Evolutionary conservation across 1,140 invertebrate genomes (phyloP), one percentile per base, ranked within the genome.

Genomic region (Steinernema feltiae): DNA sequence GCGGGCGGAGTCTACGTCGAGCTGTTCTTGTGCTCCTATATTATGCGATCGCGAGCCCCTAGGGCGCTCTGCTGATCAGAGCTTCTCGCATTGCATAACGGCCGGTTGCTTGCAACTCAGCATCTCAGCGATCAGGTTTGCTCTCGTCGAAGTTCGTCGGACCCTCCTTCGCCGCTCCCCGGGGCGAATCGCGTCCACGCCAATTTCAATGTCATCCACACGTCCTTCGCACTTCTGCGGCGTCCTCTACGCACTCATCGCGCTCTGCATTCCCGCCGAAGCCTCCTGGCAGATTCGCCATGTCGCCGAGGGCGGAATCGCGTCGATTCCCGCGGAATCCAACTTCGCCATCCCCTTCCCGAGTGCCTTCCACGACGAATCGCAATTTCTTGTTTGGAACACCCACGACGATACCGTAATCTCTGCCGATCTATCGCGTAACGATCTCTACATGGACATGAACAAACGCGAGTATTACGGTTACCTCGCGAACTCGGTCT

Each of bases 201-300:
- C 32, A 48, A 73, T 73, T 31, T 48, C 48, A 71, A 71, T 27
- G 70, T 71, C 70, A 71, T 71, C 32, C 30, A 21, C 29, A 21
- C 72, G 29, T 73, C 32, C n/a, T 41, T 41, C 35, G 35, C 35
- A 41, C 35, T 41, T 41, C 35, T 41, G 7, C 35, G 18, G 35
- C 35, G 35, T 18, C 35, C 7, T 18, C 35, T 41, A 18, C 35
- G 7, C 18, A 7, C 35, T 41, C 18, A 7, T 41, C 7, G 7
- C 18, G 35, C 7, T 41, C 7, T 7, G 7, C 7, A 7, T 41
- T 41, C 35, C 35, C 35, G 35, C 35, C 35, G 35, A 7, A 7
- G 35, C 35, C 24, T 63, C 53, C 53, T 63, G 53, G 53, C 53
- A 63, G 53, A 27, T 63, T 21, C 53, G 24, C 2, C 53, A 63